Conservation (phyloP, 2,888 invertebrate genomes). For the Arrhopalites spinosus region DNA sequence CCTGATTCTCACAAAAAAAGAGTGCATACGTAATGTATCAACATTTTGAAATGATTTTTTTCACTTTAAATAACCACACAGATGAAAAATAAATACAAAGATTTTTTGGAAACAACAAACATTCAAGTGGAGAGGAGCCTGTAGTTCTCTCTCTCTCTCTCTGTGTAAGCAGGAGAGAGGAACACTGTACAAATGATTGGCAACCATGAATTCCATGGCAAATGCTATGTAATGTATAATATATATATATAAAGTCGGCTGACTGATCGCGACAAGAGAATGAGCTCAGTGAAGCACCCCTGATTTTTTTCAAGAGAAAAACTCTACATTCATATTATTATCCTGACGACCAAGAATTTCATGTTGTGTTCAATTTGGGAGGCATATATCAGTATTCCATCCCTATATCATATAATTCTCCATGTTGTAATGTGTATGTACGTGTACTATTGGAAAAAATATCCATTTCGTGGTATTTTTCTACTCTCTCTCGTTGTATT, state of each 20-base stretch:
- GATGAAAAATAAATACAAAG: background rate
- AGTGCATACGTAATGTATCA: too few relatives aligned
- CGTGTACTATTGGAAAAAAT: too few relatives aligned
- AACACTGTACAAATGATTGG: slow-evolving; percentile 48
- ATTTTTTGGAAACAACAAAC: background rate
- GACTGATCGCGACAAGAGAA: background rate
- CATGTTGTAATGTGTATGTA: too few relatives aligned
- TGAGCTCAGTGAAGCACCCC: slow-evolving; percentile 5
- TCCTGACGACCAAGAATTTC: slow-evolving; percentile 1
- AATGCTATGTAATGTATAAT: slow-evolving; percentile 33
- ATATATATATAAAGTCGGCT: background rate
- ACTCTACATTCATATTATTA: too few relatives aligned
- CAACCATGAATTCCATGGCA: slow-evolving; percentile 54
- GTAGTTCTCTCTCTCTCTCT: background rate
- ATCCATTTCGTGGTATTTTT: too few relatives aligned
- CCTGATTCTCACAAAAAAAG: too few relatives aligned
- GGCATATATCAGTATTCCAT: too few relatives aligned
- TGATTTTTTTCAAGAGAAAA: background rate
- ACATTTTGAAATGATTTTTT: background rate
- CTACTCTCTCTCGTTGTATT: background rate
- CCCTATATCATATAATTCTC: too few relatives aligned
- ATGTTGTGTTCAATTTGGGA: too few relatives aligned
- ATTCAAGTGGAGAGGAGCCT: background rate
- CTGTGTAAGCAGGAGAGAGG: background rate
- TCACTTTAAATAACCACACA: background rate